Evolutionary conservation across 2,888 invertebrate species (phyloP).

Genomic region (Epistrophe eligans): DNA sequence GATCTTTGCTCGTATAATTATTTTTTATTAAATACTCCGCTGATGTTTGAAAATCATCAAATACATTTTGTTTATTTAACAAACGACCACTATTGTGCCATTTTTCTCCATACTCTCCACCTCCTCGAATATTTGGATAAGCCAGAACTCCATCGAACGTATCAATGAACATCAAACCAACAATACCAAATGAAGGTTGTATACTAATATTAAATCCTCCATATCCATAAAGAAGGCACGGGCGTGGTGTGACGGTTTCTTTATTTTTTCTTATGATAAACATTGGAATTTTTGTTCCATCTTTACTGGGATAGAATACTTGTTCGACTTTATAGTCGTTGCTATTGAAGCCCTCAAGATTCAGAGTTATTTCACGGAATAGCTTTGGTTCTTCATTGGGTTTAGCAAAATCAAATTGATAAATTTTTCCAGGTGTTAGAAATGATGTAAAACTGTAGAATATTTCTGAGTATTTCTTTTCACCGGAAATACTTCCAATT

Average conservation of each 20-base stretch:
- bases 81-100: constrained; percentile 98
- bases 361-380: constrained; percentile 92
- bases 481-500: constrained; percentile 92
- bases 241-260: constrained; percentile 85
- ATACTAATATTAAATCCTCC: constrained; percentile 98
- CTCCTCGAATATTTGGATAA: constrained; percentile 97
- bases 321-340: constrained; percentile 93
- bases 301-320: constrained; percentile 96
- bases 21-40: constrained; percentile 93
- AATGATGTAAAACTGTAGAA: constrained; percentile 98
- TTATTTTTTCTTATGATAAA: constrained; percentile 92
- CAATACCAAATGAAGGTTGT: constrained; percentile 95
- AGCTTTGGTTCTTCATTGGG: constrained; percentile 87
- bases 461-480: constrained; percentile 93
- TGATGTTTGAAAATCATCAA: constrained; percentile 97
- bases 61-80: constrained; percentile 97
- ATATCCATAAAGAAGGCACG: constrained; percentile 96
- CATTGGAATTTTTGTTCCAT: constrained; percentile 97
- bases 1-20: constrained; percentile 90
- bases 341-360: constrained; percentile 91
- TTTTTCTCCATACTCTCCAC: constrained; percentile 98
- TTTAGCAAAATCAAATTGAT: constrained; percentile 91
- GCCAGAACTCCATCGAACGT: constrained; percentile 95
- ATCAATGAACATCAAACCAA: constrained; percentile 94
- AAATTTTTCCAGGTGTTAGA: constrained; percentile 93